These are phyloP conservation scores for Caenorhabditis latens DNA, from an alignment of 1,140 invertebrate species.

Conservation along the genomic window DNA sequence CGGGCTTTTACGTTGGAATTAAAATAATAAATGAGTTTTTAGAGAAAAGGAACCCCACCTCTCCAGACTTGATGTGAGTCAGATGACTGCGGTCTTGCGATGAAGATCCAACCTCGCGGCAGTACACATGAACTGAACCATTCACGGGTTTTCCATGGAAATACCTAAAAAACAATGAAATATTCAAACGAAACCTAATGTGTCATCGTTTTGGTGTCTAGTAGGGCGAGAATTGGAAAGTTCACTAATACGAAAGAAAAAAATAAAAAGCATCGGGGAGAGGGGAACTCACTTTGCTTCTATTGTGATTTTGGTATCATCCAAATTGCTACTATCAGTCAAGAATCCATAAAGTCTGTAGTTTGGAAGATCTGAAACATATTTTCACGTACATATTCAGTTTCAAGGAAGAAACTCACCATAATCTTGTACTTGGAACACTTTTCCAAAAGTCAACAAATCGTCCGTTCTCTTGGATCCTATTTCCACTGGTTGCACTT, in stretches of 20 bases:
- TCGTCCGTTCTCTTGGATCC: not conserved
- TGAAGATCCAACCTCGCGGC: constrained; percentile 36
- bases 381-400: too few relatives aligned
- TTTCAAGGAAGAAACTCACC: not conserved
- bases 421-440: constrained; percentile 40
- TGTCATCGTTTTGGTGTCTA: not conserved
- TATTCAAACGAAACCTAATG: not conserved
- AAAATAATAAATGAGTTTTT: not conserved
- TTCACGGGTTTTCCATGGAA: constrained; percentile 42
- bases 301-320: not conserved
- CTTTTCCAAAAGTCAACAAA: not conserved
- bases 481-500: not conserved
- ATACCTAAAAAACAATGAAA: constrained; percentile 33
- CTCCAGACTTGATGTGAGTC: constrained; percentile 25
- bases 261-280: not conserved
- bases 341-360: not conserved
- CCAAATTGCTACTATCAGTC: not conserved
- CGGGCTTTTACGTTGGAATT: not conserved
- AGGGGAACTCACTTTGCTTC: constrained; percentile 38
- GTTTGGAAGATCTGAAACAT: constrained; percentile 42
- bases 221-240: not conserved
- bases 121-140: constrained; percentile 39
- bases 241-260: not conserved
- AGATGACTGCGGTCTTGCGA: constrained; percentile 41
- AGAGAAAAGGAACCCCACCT: not conserved